Percentiles rank a stretch among this genome's conserved stretches.
phyloP scores from a whole-genome alignment of 2,797 vertebrate genomes.

The Cirrhinus mrigala region DNA sequence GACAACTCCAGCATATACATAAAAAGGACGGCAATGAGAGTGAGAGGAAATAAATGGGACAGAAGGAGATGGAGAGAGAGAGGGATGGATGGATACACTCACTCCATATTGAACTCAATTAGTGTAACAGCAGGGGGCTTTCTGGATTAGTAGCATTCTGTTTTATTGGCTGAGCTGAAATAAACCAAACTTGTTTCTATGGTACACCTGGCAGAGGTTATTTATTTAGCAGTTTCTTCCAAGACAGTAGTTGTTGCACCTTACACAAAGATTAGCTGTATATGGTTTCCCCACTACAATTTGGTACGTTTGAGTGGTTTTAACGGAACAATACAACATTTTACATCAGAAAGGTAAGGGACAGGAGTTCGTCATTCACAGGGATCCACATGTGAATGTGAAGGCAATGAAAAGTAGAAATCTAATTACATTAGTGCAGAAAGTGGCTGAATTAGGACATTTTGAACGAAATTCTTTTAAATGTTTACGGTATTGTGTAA shows the following conservation, averaged over 20 bases:
- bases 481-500: neutral
- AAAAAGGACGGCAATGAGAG: neutral
- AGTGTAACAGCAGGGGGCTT: slow-evolving; percentile 45
- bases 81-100: neutral
- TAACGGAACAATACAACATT: neutral
- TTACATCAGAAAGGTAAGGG: neutral
- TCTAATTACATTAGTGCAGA: neutral
- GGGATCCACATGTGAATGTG: neutral
- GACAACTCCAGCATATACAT: neutral
- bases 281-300: neutral
- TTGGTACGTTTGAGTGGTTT: neutral
- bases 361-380: neutral
- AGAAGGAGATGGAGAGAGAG: slow-evolving; percentile 10
- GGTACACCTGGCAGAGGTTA: slow-evolving; percentile 19
- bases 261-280: neutral
- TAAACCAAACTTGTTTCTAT: slow-evolving; percentile 19
- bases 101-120: slow-evolving; percentile 51
- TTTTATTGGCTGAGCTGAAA: slow-evolving; percentile 32
- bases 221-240: neutral
- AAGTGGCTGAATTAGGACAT: neutral
- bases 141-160: slow-evolving; percentile 35
- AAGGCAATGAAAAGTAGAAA: neutral
- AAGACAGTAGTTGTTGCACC: neutral
- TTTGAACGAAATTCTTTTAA: neutral
- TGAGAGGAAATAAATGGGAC: neutral